Evolutionary conservation across 2,113 vertebrate genomes (phyloP).

Genomic region (Leptobrachium ailaonicum): DNA sequence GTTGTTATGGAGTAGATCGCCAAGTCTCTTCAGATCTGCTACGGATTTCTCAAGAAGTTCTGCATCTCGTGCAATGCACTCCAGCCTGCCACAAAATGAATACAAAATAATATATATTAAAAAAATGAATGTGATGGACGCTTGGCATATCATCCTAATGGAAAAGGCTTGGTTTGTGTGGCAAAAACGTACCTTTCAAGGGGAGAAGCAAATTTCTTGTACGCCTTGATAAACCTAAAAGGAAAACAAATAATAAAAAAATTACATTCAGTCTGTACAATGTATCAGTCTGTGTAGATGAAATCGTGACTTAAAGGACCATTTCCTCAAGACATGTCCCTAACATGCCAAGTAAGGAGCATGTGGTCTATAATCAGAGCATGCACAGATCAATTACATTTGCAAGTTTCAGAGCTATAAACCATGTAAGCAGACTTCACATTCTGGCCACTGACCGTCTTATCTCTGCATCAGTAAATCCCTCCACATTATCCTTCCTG

Average conservation of each 20-base stretch:
- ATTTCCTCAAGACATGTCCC: too few relatives aligned
- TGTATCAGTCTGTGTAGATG: background rate
- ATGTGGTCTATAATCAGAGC: background rate
- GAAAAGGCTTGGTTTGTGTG: too few relatives aligned
- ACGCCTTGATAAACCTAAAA: conserved; percentile 94
- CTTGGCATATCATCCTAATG: background rate
- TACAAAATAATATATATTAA: too few relatives aligned
- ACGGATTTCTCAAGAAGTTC: conserved; percentile 98
- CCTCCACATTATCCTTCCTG: conserved; percentile 93
- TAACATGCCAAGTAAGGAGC: too few relatives aligned
- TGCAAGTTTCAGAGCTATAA: background rate
- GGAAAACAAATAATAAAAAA: conserved; percentile 16
- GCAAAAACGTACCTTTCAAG: conserved; percentile 82
- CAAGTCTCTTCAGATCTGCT: conserved; percentile 90
- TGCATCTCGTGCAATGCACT: conserved; percentile 92
- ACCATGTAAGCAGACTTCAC: background rate
- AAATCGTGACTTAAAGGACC: too few relatives aligned
- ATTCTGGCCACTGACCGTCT: conserved; percentile 75
- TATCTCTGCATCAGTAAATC: conserved; percentile 94
- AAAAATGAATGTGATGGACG: background rate
- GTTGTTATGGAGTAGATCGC: conserved; percentile 89
- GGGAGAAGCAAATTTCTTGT: conserved; percentile 97
- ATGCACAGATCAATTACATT: background rate
- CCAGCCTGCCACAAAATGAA: conserved; percentile 71
- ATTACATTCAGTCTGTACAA: too few relatives aligned